Evolutionary conservation across 1,140 invertebrate genomes (phyloP).

Genomic region (Eumaeus atala): DNA sequence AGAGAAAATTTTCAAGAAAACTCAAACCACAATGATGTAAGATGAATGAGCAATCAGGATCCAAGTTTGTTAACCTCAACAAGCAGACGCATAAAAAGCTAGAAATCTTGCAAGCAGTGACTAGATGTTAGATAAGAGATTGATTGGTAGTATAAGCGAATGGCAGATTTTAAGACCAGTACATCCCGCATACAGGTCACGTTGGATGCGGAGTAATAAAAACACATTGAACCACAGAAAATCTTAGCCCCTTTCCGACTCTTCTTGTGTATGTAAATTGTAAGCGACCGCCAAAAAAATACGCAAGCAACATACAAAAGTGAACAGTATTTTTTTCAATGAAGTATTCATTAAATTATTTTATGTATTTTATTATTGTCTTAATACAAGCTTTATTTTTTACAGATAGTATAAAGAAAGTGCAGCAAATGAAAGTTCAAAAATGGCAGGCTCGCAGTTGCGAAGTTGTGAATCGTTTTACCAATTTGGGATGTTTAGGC

Average conservation of each 20-base stretch:
- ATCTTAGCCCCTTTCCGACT: constrained; percentile 36
- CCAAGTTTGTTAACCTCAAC: constrained; percentile 58
- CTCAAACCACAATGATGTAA: constrained; percentile 68
- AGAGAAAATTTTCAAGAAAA: constrained; percentile 57
- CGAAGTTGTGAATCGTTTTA: too few species aligned
- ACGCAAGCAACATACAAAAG: too few species aligned
- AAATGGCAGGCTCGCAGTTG: too few species aligned
- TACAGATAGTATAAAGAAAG: too few species aligned
- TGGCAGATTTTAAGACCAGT: constrained; percentile 51
- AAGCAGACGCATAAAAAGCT: constrained; percentile 70
- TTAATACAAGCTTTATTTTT: too few species aligned
- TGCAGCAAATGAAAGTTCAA: too few species aligned
- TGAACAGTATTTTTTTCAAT: too few species aligned
- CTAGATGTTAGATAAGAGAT: constrained; percentile 65
- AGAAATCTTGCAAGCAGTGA: constrained; percentile 60
- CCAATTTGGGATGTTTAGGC: too few species aligned
- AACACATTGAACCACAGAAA: constrained; percentile 43
- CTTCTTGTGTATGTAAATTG: constrained; percentile 39
- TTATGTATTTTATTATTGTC: too few species aligned
- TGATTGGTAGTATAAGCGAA: constrained; percentile 68
- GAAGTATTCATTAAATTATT: too few species aligned
- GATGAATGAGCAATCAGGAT: constrained; percentile 68
- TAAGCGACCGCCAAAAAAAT: constrained; percentile 22
- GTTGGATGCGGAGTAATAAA: constrained; percentile 52
- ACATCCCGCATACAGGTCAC: constrained; percentile 55